These are phyloP conservation scores for Dreissena rostriformis DNA, from an alignment of 1,140 invertebrate genomes.

Conservation along the genomic window DNA sequence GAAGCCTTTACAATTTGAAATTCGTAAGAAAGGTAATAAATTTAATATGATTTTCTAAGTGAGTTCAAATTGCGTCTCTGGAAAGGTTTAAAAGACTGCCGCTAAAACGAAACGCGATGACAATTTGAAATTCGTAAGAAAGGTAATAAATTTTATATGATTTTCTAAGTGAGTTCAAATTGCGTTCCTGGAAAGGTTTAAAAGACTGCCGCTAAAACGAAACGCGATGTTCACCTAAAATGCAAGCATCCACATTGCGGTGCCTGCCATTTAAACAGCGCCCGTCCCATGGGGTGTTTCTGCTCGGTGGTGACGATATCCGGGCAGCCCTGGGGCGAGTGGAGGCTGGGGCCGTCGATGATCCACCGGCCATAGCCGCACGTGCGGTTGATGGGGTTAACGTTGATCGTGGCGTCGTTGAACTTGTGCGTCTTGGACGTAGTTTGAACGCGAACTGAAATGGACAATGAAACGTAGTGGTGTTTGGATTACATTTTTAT, in stretches of 20 bases:
- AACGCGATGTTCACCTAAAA: conserved; percentile 49
- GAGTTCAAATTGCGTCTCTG: too few species aligned
- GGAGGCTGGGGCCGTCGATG: conserved; percentile 30
- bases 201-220: too few species aligned
- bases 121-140: background rate
- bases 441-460: conserved; percentile 41
- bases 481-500: background rate
- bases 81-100: background rate
- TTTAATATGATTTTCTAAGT: background rate
- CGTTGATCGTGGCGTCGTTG: conserved; percentile 48
- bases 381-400: conserved; percentile 26
- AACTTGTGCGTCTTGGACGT: conserved; percentile 50
- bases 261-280: conserved; percentile 58
- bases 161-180: background rate
- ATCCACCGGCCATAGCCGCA: conserved; percentile 38
- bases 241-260: conserved; percentile 62
- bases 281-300: conserved; percentile 49
- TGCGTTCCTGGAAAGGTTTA: background rate
- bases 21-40: background rate
- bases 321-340: conserved; percentile 56
- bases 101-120: too few species aligned
- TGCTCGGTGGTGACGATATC: conserved; percentile 55
- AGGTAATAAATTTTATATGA: background rate
- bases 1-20: too few species aligned
- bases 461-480: background rate